Percentiles rank a stretch among this genome's conserved stretches.
These are phyloP conservation scores for Littorina saxatilis DNA, from an alignment of 1,140 invertebrate species.

Conservation along the genomic window DNA sequence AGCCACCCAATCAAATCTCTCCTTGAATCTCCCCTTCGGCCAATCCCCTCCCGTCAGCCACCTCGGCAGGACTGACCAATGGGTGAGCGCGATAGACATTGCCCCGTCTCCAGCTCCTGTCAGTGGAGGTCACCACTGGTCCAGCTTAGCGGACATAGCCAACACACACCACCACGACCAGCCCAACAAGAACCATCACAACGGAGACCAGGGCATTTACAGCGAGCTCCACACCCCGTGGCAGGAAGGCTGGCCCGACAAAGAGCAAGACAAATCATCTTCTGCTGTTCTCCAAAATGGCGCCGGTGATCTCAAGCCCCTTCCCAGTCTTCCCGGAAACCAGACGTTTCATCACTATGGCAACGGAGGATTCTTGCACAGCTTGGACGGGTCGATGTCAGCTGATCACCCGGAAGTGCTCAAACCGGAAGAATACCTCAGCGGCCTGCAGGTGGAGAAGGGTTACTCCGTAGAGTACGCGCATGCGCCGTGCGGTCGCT, in stretches of 20 bases:
- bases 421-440: constrained; percentile 23
- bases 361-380: background rate
- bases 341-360: background rate
- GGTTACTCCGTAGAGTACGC: background rate
- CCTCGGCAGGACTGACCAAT: too few species aligned
- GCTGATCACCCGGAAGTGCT: constrained; percentile 7
- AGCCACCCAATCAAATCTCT: background rate
- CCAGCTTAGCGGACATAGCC: too few species aligned
- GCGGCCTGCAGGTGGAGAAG: constrained; percentile 13
- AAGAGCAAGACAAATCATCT: too few species aligned
- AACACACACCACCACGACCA: too few species aligned
- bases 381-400: background rate
- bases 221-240: background rate
- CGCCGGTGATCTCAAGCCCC: background rate
- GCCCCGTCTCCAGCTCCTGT: too few species aligned
- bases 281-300: too few species aligned
- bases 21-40: background rate
- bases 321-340: background rate
- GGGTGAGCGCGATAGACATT: background rate
- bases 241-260: background rate
- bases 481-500: background rate
- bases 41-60: too few species aligned
- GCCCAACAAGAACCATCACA: too few species aligned
- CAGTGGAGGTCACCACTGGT: too few species aligned
- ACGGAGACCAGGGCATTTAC: background rate